phyloP scores from a whole-genome alignment of 2,797 vertebrate species.

The Sternotherus odoratus region DNA sequence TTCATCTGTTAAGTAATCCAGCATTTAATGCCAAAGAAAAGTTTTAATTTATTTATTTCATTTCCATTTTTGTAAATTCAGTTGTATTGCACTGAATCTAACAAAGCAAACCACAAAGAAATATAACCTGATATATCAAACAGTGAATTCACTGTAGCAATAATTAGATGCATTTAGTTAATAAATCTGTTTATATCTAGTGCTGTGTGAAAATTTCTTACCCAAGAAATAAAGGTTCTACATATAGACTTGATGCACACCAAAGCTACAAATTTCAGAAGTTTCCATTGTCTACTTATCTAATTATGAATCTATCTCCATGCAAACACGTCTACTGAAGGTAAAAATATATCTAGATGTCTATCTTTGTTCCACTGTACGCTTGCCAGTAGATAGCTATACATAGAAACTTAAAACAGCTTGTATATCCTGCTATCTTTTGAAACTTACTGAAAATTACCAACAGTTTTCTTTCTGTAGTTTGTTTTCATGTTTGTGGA shows the following conservation, averaged over 20 bases:
- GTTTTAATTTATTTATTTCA: not conserved
- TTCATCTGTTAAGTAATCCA: not conserved
- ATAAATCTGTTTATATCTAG: not conserved
- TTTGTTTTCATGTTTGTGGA: constrained; percentile 76
- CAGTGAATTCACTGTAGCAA: not conserved
- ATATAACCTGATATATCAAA: not conserved
- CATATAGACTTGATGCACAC: not conserved
- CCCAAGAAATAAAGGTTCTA: not conserved
- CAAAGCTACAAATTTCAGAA: constrained; percentile 72
- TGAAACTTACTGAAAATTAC: constrained; percentile 79
- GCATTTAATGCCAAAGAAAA: fast-evolving
- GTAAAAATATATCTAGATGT: constrained; percentile 75
- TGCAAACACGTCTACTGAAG: constrained; percentile 67
- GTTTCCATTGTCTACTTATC: constrained; percentile 85
- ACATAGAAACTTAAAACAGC: constrained; percentile 77
- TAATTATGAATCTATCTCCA: constrained; percentile 70
- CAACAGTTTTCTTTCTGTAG: constrained; percentile 80
- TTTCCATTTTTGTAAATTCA: fast-evolving
- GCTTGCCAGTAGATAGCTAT: constrained; percentile 78
- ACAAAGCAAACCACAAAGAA: not conserved
- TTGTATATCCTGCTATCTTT: constrained; percentile 73
- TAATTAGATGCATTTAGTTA: not conserved
- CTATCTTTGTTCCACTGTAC: constrained; percentile 81
- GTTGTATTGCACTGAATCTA: not conserved
- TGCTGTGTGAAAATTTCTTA: not conserved